Evolutionary conservation across 2,888 invertebrate genomes (phyloP).

Genomic region (Apotomis capreana): DNA sequence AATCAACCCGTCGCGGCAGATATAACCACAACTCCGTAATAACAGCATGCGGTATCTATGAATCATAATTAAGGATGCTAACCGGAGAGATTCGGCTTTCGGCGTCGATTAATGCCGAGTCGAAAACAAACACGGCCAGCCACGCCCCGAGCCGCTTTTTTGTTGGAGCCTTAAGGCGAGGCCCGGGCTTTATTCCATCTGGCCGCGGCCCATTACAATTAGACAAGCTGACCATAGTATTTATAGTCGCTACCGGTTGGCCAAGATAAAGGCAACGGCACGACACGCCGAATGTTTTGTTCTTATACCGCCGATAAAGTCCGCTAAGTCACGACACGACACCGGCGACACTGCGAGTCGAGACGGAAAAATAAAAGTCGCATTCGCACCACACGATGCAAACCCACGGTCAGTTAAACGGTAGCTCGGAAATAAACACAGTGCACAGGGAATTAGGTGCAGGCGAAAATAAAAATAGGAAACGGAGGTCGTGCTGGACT

Average conservation of each 20-base stretch:
- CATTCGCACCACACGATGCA: slow-evolving; percentile 63
- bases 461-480: slow-evolving; percentile 64
- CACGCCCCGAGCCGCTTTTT: slow-evolving; percentile 60
- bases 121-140: slow-evolving; percentile 76
- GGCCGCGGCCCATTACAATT: slow-evolving; percentile 64
- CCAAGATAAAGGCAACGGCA: slow-evolving; percentile 59
- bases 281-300: slow-evolving; percentile 55
- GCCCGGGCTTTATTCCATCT: slow-evolving; percentile 60
- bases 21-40: slow-evolving; percentile 69
- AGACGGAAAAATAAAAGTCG: slow-evolving; percentile 58
- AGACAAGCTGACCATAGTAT: slow-evolving; percentile 55
- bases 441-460: slow-evolving; percentile 52
- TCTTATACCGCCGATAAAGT: slow-evolving; percentile 56
- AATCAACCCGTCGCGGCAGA: slow-evolving; percentile 63
- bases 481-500: slow-evolving; percentile 53
- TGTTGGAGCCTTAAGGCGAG: slow-evolving; percentile 60
- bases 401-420: slow-evolving; percentile 71
- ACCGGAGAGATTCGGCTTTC: slow-evolving; percentile 69
- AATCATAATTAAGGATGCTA: slow-evolving; percentile 78
- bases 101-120: slow-evolving; percentile 71
- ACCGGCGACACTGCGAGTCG: slow-evolving; percentile 47
- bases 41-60: slow-evolving; percentile 75
- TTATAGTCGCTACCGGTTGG: slow-evolving; percentile 65
- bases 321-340: slow-evolving; percentile 65
- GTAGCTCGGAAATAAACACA: slow-evolving; percentile 67